A percentile compares a stretch with the other conserved stretches of the same genome.
Evolutionary conservation across 2,113 vertebrate species (phyloP).

Genomic region (Laticauda laticaudata): DNA sequence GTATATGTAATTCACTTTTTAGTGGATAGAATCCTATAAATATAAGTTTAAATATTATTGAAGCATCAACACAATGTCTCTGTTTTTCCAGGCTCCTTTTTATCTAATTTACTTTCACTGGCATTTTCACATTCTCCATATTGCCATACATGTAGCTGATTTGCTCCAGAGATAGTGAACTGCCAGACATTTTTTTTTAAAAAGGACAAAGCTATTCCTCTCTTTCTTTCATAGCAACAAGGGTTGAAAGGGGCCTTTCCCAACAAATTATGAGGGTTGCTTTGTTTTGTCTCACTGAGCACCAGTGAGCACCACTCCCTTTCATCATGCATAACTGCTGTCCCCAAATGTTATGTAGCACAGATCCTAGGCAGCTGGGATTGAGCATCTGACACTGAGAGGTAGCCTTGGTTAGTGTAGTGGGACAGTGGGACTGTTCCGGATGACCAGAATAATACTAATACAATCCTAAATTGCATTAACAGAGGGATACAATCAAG

Average conservation of each 20-base stretch:
- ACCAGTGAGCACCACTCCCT: background rate
- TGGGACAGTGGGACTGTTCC: too few species aligned
- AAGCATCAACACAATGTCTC: constrained; percentile 56
- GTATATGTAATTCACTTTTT: background rate
- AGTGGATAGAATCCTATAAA: constrained; percentile 37
- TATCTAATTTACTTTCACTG: constrained; percentile 31
- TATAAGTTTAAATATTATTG: constrained; percentile 40
- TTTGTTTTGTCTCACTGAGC: background rate
- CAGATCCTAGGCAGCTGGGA: background rate
- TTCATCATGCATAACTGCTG: background rate
- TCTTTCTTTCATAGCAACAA: constrained; percentile 1
- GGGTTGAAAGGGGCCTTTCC: background rate
- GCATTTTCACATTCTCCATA: constrained; percentile 24
- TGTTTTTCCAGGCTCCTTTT: constrained; percentile 63
- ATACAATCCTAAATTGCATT: too few species aligned
- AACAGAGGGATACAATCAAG: too few species aligned
- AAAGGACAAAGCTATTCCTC: constrained; percentile 22
- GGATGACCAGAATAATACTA: too few species aligned
- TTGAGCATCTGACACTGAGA: background rate
- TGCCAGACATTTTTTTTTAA: background rate
- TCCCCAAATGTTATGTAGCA: background rate
- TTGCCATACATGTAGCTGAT: constrained; percentile 34
- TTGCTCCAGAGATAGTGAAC: constrained; percentile 31
- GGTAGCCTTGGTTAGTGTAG: background rate
- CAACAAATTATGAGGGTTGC: background rate